Conservation (phyloP, 2,797 vertebrate species). For the Chloroceryle inda region DNA sequence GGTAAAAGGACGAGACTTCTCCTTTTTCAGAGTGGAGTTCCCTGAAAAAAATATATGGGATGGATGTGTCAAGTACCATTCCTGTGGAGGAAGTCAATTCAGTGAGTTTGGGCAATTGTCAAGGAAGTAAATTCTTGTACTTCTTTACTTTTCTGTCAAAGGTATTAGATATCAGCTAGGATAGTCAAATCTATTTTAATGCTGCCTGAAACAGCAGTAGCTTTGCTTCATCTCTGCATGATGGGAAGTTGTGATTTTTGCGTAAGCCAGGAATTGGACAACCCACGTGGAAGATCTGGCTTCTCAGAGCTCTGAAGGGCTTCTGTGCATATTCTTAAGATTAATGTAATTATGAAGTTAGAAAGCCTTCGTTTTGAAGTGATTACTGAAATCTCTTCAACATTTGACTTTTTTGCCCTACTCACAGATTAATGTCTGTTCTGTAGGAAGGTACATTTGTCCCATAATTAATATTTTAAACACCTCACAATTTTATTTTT, state of each 20-base stretch:
- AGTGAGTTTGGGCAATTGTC: neutral
- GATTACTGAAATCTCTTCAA: neutral
- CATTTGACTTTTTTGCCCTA: neutral
- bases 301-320: neutral
- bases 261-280: neutral
- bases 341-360: neutral
- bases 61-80: neutral
- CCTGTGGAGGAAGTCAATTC: neutral
- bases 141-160: neutral
- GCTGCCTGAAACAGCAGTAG: conserved; percentile 9
- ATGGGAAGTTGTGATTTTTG: conserved; percentile 11
- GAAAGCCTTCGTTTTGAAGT: neutral
- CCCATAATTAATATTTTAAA: neutral
- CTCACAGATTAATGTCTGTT: neutral
- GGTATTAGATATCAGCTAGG: neutral
- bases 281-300: neutral
- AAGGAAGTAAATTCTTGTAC: neutral
- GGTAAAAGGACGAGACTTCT: neutral
- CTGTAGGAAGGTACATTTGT: neutral
- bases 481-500: too few relatives aligned
- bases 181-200: conserved; percentile 13
- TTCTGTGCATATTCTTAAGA: neutral
- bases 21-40: neutral
- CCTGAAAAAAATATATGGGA: neutral
- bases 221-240: conserved; percentile 21